Conservation (phyloP, 1,140 invertebrate genomes). For the Bombus pascuorum region DNA sequence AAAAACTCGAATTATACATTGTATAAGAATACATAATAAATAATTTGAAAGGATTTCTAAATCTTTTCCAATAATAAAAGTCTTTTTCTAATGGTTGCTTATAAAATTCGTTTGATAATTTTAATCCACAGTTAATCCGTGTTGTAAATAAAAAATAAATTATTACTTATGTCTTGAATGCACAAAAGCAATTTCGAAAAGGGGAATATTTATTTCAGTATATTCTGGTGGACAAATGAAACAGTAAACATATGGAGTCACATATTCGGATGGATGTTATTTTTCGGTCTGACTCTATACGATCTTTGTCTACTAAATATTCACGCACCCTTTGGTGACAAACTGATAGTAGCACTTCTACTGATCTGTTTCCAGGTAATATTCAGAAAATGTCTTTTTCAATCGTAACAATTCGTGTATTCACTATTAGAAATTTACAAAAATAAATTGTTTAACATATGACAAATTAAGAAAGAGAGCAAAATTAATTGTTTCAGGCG, state of each 20-base stretch:
- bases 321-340: constrained; percentile 90
- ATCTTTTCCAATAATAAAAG: no score
- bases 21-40: no score
- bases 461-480: not conserved
- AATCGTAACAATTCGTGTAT: not conserved
- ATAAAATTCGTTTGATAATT: no score
- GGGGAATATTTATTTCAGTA: constrained; percentile 82
- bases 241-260: constrained; percentile 99
- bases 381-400: constrained; percentile 20
- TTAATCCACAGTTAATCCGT: no score
- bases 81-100: no score
- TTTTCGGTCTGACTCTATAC: constrained; percentile 92
- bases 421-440: not conserved
- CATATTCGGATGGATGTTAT: constrained; percentile 94
- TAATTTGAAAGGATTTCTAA: no score
- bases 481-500: constrained; percentile 84
- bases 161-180: not conserved
- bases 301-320: constrained; percentile 91
- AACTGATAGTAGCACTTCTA: constrained; percentile 91
- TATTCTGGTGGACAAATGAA: constrained; percentile 98
- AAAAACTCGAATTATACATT: no score
- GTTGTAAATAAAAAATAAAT: no score
- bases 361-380: constrained; percentile 94
- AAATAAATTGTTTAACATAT: no score
- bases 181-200: not conserved